Evolutionary conservation across 1,140 invertebrate species (phyloP), one percentile per base, ranked within the genome.

Genomic region (Maconellicoccus hirsutus): DNA sequence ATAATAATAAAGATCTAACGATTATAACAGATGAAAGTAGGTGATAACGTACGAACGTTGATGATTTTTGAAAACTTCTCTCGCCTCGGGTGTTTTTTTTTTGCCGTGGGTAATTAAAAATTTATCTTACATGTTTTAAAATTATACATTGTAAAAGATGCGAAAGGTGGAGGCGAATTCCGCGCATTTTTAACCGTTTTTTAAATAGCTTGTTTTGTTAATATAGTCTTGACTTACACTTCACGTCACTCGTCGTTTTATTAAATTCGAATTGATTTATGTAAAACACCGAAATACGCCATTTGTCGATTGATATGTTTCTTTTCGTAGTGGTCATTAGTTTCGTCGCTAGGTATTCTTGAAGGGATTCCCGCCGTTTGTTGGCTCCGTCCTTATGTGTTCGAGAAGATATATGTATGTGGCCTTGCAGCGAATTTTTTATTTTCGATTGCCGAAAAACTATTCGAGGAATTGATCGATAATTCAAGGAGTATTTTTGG

Each of bases 1-100:
- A 59, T 66, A 66, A 66, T 66, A 66, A 66, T 66, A 26, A 66
- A 66, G 61, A 66, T 66, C 8, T 23, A 66, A 22, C 19, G 19
- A 16, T 66, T 66, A 66, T 25, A 66, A 66, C 61, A 66, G 22
- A 66, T 26, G 61, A 66, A 66, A 66, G 61, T 66, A 66, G 61
- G 61, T 66, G 61, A 26, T 26, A 66, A 66, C 61, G 25, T 66
- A 66, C 25, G 61, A 66, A 66, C 61, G 61, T 66, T 66, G 22
- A 52, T 52, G 16, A 26, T 21, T 25, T 38, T 52, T 16, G 10
- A 39, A 25, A 52, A 52, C n/a, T 52, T 52, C 12, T 33, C 29
- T 33, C 42, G 42, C 16, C 16, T 19, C 2, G 12, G 42, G 3
- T 19, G 42, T 19, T 14, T 52, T 19, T 16, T 4, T 52, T 52